Evolutionary conservation across 2,113 vertebrate genomes (phyloP).

Genomic region (Danionella cerebrum): DNA sequence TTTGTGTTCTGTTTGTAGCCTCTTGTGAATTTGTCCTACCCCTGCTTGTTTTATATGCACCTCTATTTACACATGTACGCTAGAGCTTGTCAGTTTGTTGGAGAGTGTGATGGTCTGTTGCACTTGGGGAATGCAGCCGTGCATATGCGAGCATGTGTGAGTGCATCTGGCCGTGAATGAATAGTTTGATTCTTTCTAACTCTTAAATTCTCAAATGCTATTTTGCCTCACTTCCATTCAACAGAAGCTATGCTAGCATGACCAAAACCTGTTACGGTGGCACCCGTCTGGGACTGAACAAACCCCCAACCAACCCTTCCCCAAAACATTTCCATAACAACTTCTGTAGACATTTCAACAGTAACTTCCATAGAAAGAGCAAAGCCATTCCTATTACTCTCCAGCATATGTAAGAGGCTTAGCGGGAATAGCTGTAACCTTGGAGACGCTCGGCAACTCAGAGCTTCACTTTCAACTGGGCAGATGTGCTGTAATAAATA

Average conservation of each 20-base stretch:
- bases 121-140: not conserved
- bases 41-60: conserved; percentile 2
- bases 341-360: no score
- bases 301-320: not conserved
- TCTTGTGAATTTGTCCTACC: not conserved
- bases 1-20: not conserved
- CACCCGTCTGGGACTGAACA: not conserved
- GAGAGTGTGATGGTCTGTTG: conserved; percentile 7
- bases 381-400: conserved; percentile 26
- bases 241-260: not conserved
- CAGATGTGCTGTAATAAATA: conserved; percentile 25
- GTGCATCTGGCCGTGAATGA: conserved; percentile 27
- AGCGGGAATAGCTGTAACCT: conserved; percentile 21
- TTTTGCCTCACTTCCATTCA: conserved; percentile 21
- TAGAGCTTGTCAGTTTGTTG: conserved; percentile 3
- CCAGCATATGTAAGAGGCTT: conserved; percentile 22
- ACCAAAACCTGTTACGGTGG: conserved; percentile 24
- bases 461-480: conserved; percentile 14
- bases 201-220: conserved; percentile 16
- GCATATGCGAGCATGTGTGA: conserved; percentile 1
- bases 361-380: conserved; percentile 5
- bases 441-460: conserved; percentile 4
- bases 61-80: not conserved
- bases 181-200: conserved; percentile 26
- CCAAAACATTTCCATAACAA: not conserved